Conservation (phyloP, 2,113 vertebrate species). For the Percopsis transmontana region DNA sequence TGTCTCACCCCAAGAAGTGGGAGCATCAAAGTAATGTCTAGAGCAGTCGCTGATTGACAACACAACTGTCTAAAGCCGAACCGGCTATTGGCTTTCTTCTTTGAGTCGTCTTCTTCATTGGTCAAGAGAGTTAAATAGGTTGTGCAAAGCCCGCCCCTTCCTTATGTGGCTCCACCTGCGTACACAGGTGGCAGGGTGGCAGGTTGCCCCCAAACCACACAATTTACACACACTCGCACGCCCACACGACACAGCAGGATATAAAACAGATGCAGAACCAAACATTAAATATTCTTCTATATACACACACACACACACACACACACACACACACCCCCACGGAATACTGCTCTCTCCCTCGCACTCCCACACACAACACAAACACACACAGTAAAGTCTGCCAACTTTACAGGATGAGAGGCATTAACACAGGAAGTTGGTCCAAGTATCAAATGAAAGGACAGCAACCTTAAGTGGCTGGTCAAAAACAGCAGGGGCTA, state of each 20-base stretch:
- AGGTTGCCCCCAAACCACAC: conserved; percentile 7
- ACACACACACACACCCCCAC: conserved; percentile 20
- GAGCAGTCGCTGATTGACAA: conserved; percentile 21
- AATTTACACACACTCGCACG: conserved; percentile 11
- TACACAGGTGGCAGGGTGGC: not conserved
- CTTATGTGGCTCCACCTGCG: not conserved
- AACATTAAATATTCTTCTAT: conserved; percentile 66
- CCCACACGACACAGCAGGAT: conserved; percentile 38
- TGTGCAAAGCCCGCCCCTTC: conserved; percentile 49
- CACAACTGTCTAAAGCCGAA: conserved; percentile 31
- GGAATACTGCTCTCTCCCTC: not conserved
- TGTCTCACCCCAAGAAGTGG: not conserved
- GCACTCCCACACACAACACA: conserved; percentile 15
- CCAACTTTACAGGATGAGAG: conserved; percentile 48
- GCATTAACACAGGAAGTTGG: conserved; percentile 62
- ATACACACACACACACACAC: conserved; percentile 34
- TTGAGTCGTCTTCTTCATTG: conserved; percentile 34
- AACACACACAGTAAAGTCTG: conserved; percentile 33
- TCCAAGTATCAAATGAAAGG: conserved; percentile 64
- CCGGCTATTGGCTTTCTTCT: conserved; percentile 42
- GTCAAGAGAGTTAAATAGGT: conserved; percentile 27
- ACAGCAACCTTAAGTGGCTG: conserved; percentile 4
- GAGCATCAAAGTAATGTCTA: conserved; percentile 14
- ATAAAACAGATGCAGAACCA: conserved; percentile 61
- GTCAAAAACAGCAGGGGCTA: conserved; percentile 26